A percentile compares a stretch with the other conserved stretches of the same genome.
These are phyloP conservation scores for Melitaea cinxia DNA, from an alignment of 1,140 invertebrate species.

Conservation along the genomic window DNA sequence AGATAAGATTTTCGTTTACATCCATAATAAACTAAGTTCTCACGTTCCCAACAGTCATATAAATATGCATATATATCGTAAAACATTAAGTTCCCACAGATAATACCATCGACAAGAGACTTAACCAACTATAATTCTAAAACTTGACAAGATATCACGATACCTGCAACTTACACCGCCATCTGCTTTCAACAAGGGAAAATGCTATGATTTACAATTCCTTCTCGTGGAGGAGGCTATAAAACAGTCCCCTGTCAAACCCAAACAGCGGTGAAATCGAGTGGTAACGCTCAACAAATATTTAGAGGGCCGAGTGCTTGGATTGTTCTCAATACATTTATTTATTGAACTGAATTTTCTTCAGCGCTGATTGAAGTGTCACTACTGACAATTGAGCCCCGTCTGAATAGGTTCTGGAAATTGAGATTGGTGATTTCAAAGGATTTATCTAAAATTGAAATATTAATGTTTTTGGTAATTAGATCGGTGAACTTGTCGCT, in stretches of 20 bases:
- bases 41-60: too few relatives aligned
- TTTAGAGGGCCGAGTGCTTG: constrained; percentile 33
- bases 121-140: neutral
- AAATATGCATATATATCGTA: too few relatives aligned
- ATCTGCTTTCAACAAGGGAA: constrained; percentile 50
- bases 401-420: constrained; percentile 11
- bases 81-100: too few relatives aligned
- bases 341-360: constrained; percentile 27
- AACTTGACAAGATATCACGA: constrained; percentile 6
- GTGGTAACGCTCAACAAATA: constrained; percentile 49
- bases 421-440: constrained; percentile 21
- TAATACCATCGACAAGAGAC: neutral
- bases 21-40: too few relatives aligned
- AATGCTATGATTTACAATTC: constrained; percentile 58
- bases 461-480: constrained; percentile 15
- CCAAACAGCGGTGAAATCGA: constrained; percentile 57
- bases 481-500: constrained; percentile 1
- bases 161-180: constrained; percentile 15
- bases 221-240: constrained; percentile 57
- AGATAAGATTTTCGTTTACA: too few relatives aligned
- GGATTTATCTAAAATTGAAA: constrained; percentile 11
- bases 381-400: constrained; percentile 16
- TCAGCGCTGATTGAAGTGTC: constrained; percentile 26
- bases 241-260: constrained; percentile 69
- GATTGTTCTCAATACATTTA: constrained; percentile 40